Percentiles rank a stretch among this genome's conserved stretches.
Evolutionary conservation across 2,888 invertebrate species (phyloP).

Genomic region (Drosophila quinaria): DNA sequence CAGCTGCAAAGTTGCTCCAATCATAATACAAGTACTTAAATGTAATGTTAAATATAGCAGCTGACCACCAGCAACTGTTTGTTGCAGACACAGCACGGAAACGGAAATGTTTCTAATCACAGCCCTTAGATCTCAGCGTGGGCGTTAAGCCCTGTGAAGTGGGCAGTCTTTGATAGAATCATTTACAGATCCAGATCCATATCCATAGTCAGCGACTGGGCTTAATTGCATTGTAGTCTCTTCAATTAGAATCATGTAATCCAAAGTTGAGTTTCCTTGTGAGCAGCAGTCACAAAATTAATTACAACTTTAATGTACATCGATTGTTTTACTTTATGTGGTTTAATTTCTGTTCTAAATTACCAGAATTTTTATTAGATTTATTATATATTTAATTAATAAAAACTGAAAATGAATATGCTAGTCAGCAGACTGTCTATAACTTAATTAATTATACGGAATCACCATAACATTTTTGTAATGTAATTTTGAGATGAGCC

Average conservation of each 20-base stretch:
- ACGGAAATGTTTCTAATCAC: constrained; percentile 78
- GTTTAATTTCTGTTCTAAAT: background rate
- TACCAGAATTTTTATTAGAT: background rate
- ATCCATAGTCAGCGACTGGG: background rate
- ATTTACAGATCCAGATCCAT: background rate
- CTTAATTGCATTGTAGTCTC: constrained; percentile 50
- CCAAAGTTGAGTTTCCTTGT: background rate
- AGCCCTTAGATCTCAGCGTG: constrained; percentile 62
- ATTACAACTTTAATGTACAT: background rate
- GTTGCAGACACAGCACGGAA: constrained; percentile 64
- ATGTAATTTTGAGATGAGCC: background rate
- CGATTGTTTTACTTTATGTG: background rate
- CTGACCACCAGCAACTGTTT: constrained; percentile 33
- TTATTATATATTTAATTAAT: background rate
- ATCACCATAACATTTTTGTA: no score
- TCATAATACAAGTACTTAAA: background rate
- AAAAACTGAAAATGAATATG: no score
- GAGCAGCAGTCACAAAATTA: background rate
- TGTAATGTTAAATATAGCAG: constrained; percentile 52
- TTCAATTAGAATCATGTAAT: constrained; percentile 33
- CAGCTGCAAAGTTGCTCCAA: constrained; percentile 33
- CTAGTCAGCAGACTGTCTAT: no score
- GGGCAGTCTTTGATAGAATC: constrained; percentile 21
- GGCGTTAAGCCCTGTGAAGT: constrained; percentile 43
- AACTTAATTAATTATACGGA: no score